phyloP scores from a whole-genome alignment of 2,113 vertebrate species.

The Rattus rattus region DNA sequence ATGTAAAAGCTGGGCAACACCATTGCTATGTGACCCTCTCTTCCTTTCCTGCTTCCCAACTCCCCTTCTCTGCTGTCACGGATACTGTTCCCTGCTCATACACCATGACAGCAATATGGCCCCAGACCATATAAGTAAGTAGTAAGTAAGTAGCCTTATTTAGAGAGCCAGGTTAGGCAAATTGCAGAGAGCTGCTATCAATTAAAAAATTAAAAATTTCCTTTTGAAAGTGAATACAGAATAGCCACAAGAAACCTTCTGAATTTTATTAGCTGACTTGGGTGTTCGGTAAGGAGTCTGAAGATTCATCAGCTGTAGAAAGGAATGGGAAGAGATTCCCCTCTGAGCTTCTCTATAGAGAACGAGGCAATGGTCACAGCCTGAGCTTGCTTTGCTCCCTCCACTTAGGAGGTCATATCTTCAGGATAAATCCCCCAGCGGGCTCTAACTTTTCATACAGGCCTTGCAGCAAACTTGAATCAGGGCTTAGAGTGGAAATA shows the following conservation, averaged over 20 bases:
- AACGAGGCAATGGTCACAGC: neutral
- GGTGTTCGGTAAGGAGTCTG: neutral
- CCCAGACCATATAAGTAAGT: no score
- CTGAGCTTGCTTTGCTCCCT: neutral
- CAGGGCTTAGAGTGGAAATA: neutral
- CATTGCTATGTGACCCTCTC: neutral
- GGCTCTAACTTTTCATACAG: neutral
- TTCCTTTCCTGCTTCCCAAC: neutral
- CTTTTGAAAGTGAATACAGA: neutral
- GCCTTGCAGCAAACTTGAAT: neutral
- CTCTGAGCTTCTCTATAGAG: neutral
- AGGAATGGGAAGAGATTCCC: neutral
- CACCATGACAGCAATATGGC: accelerated
- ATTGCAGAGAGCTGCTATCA: neutral
- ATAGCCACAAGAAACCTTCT: neutral
- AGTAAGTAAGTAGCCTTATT: neutral
- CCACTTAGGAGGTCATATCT: neutral
- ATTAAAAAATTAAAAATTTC: neutral
- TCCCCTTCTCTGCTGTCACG: neutral
- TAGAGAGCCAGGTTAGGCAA: neutral
- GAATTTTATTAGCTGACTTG: constrained; percentile 13
- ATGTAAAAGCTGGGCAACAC: neutral
- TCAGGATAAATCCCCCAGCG: neutral
- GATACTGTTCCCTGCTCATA: neutral
- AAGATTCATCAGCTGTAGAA: neutral